A percentile compares a stretch with the other conserved stretches of the same genome.
Conservation (phyloP, 2,113 vertebrate species). For the Monarcha castaneiventris region DNA sequence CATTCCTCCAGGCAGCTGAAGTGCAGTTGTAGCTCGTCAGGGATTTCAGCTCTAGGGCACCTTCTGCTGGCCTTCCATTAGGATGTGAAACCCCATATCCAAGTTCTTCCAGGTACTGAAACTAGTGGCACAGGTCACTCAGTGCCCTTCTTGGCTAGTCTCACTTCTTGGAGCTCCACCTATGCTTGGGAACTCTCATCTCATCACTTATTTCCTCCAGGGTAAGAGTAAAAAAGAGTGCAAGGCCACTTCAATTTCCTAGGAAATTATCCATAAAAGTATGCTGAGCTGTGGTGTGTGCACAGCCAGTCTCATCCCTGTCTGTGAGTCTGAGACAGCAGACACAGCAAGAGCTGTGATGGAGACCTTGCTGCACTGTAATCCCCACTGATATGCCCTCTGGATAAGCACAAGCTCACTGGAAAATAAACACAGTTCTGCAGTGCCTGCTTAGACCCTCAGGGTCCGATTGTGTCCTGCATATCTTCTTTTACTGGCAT, state of each 20-base stretch:
- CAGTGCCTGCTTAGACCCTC: not conserved
- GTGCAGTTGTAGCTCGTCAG: not conserved
- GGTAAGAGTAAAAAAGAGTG: not conserved
- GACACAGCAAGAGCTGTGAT: not conserved
- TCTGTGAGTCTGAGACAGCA: not conserved
- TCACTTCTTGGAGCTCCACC: not conserved
- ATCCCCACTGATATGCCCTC: not conserved
- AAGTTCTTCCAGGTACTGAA: not conserved
- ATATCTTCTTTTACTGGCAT: not conserved
- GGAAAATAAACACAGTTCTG: not conserved
- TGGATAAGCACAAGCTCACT: not conserved
- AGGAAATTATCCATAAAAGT: not conserved
- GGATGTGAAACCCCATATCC: not conserved
- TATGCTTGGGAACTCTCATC: not conserved
- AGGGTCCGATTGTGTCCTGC: not conserved
- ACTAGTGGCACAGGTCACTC: not conserved
- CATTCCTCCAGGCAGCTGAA: not conserved
- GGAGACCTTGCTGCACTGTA: not conserved
- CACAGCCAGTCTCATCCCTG: not conserved
- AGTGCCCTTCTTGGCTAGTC: not conserved
- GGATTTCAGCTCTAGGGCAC: not conserved
- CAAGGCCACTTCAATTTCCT: not conserved
- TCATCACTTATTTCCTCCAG: not conserved
- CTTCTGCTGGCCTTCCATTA: not conserved
- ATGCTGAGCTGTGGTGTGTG: not conserved